phyloP scores from a whole-genome alignment of 35 echinoderm and acorn worm genomes.

The Patiria miniata region DNA sequence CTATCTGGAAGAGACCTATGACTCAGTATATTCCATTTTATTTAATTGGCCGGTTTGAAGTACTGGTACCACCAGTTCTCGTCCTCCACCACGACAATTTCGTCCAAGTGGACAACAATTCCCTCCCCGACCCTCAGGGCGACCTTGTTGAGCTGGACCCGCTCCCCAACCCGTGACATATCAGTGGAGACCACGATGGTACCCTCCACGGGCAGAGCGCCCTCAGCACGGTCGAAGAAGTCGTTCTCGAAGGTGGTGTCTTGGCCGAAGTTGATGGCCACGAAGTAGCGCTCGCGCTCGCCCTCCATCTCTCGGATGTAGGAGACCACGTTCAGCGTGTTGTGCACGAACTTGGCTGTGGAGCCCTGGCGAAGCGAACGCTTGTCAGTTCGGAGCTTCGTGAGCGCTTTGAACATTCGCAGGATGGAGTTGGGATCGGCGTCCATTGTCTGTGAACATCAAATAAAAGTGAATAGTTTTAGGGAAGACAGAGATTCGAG shows the following conservation, averaged over 20 bases:
- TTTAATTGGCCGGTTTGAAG: constrained; percentile 30
- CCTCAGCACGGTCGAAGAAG: constrained; percentile 28
- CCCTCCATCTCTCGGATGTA: constrained; percentile 63
- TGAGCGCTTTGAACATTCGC: constrained; percentile 36
- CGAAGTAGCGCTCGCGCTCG: constrained; percentile 47
- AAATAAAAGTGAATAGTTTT: not conserved
- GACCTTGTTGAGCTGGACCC: constrained; percentile 84
- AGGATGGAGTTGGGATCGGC: constrained; percentile 9
- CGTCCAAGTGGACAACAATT: constrained; percentile 62
- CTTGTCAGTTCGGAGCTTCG: constrained; percentile 26
- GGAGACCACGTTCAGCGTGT: constrained; percentile 46
- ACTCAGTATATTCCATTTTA: not conserved
- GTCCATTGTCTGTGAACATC: not conserved
- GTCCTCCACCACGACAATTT: constrained; percentile 45
- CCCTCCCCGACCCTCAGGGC: constrained; percentile 65
- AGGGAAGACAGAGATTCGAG: too few relatives aligned
- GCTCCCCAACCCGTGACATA: constrained; percentile 10
- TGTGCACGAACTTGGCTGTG: constrained; percentile 28
- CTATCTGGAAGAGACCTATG: not conserved
- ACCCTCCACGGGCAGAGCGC: constrained; percentile 67
- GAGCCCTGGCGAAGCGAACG: not conserved
- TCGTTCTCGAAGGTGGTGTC: constrained; percentile 40
- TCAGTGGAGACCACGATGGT: constrained; percentile 50
- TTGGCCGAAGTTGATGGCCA: constrained; percentile 73
- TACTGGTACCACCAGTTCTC: constrained; percentile 46